Evolutionary conservation across 23 tunicate genomes (phyloP).

Genomic region (Corella eumyota): DNA sequence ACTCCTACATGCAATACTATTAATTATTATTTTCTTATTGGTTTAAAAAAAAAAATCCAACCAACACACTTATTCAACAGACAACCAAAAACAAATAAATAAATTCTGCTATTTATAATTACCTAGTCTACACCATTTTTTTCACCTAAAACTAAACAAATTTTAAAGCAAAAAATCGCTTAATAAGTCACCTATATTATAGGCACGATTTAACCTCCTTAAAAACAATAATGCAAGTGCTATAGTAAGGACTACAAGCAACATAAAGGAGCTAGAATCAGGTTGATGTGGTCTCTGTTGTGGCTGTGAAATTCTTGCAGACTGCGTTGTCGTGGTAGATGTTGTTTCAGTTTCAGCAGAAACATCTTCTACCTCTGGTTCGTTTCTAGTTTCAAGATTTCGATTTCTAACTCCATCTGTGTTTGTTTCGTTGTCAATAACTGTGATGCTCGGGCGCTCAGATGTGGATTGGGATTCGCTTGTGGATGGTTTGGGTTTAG

Average conservation of each 20-base stretch:
- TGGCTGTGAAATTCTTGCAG: background rate
- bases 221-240: slow-evolving; percentile 60
- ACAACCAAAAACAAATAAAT: too few species aligned
- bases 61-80: too few species aligned
- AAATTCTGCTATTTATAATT: too few species aligned
- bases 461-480: background rate
- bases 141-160: too few species aligned
- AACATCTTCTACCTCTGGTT: background rate
- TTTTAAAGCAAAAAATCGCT: too few species aligned
- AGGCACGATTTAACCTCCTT: slow-evolving; percentile 40
- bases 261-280: slow-evolving; percentile 50
- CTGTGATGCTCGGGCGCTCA: background rate
- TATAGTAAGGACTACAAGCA: slow-evolving; percentile 45
- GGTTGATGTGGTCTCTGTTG: slow-evolving; percentile 1
- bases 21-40: too few species aligned
- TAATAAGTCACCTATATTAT: too few species aligned
- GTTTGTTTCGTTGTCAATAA: background rate
- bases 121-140: too few species aligned
- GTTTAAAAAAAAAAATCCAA: too few species aligned
- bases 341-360: slow-evolving; percentile 4
- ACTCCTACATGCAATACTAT: too few species aligned
- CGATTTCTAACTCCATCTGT: slow-evolving; percentile 8
- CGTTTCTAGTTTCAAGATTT: background rate
- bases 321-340: slow-evolving; percentile 2
- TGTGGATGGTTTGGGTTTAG: slow-evolving; percentile 26